These are phyloP conservation scores for Sphaerodactylus townsendi DNA, from an alignment of 2,113 vertebrate species.

Conservation along the genomic window DNA sequence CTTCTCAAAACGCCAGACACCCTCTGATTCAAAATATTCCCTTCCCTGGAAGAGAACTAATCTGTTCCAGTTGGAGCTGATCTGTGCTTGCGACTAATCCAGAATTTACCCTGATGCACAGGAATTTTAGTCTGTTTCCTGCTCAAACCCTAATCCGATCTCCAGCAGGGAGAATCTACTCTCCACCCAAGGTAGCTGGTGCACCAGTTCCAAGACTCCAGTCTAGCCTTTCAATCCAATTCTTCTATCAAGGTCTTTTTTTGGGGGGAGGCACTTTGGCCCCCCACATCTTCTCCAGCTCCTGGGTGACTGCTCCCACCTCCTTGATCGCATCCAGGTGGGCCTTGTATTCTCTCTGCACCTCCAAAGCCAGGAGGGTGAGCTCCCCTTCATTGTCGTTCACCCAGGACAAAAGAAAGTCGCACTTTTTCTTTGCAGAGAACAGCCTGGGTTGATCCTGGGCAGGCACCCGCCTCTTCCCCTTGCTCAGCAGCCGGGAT, in stretches of 20 bases:
- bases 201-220: background rate
- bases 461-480: constrained; percentile 54
- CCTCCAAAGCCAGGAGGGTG: constrained; percentile 66
- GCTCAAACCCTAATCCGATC: background rate
- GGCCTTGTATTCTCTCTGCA: constrained; percentile 70
- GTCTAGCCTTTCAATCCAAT: constrained; percentile 55
- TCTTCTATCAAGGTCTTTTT: constrained; percentile 78
- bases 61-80: no score
- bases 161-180: accelerated
- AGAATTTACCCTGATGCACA: background rate
- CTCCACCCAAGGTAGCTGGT: background rate
- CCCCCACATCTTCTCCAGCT: constrained; percentile 74
- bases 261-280: constrained; percentile 65
- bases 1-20: no score
- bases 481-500: constrained; percentile 61
- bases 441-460: constrained; percentile 66
- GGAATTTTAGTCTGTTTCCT: background rate
- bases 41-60: background rate
- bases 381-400: constrained; percentile 69
- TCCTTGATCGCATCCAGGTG: constrained; percentile 53
- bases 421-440: constrained; percentile 83
- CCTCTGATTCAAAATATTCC: background rate
- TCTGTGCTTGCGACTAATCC: background rate
- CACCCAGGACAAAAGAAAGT: constrained; percentile 85
- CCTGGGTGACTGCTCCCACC: constrained; percentile 71